phyloP scores from a whole-genome alignment of 1,140 invertebrate species.

The Berghia stephanieae region DNA sequence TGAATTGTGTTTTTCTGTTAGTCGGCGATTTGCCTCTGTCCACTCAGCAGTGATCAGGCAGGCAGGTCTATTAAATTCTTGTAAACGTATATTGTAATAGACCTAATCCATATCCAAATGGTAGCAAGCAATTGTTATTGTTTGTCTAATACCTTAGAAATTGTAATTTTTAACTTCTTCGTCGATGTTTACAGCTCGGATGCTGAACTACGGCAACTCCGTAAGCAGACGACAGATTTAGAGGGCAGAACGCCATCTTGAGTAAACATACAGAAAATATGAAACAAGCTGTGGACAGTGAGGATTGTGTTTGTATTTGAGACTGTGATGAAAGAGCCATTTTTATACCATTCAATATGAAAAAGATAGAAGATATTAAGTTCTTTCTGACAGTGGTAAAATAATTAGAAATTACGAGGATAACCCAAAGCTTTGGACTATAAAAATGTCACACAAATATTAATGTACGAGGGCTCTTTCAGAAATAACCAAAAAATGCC shows the following conservation, averaged over 20 bases:
- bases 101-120: too few relatives aligned
- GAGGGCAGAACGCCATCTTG: conserved; percentile 93
- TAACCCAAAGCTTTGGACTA: not conserved
- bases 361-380: not conserved
- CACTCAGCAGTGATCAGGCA: not conserved
- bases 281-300: conserved; percentile 63
- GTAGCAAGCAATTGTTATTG: too few relatives aligned
- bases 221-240: conserved; percentile 91
- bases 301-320: not conserved
- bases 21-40: not conserved
- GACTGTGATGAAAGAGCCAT: too few relatives aligned
- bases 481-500: too few relatives aligned
- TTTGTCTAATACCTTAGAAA: too few relatives aligned
- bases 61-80: not conserved
- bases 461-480: not conserved
- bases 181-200: conserved; percentile 79
- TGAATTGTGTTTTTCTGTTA: too few relatives aligned
- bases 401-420: not conserved
- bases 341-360: not conserved
- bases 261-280: conserved; percentile 94
- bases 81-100: too few relatives aligned
- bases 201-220: conserved; percentile 84
- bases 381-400: not conserved
- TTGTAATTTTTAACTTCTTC: too few relatives aligned
- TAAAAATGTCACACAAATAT: not conserved